Conservation (phyloP, 2,797 vertebrate species). For the Lithobates pipiens region DNA sequence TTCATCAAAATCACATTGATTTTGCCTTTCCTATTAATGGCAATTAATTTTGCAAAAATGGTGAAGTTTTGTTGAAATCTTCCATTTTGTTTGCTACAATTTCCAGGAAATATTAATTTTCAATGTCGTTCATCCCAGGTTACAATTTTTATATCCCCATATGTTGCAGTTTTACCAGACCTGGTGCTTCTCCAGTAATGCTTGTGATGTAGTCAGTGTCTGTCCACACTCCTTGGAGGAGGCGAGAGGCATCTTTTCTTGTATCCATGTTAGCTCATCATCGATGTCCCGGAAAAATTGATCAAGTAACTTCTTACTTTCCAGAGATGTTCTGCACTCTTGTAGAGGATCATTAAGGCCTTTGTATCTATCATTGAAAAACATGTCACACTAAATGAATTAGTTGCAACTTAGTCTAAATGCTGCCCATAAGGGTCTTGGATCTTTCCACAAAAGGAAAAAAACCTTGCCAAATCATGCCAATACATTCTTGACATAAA, state of each 20-base stretch:
- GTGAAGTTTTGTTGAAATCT: too few species aligned
- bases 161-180: constrained; percentile 65
- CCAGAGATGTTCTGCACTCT: constrained; percentile 76
- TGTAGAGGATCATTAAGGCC: constrained; percentile 77
- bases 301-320: constrained; percentile 81
- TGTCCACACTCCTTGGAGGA: constrained; percentile 77
- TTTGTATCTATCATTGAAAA: constrained; percentile 76
- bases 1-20: too few species aligned
- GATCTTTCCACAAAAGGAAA: too few species aligned
- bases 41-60: too few species aligned
- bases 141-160: not conserved
- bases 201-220: constrained; percentile 75
- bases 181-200: constrained; percentile 86
- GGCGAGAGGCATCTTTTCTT: constrained; percentile 77
- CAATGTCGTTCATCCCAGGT: not conserved
- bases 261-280: constrained; percentile 85
- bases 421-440: too few species aligned
- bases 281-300: constrained; percentile 86
- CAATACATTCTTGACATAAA: too few species aligned
- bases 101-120: too few species aligned
- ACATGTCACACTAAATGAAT: not conserved
- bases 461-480: too few species aligned
- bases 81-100: too few species aligned
- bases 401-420: too few species aligned
- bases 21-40: too few species aligned